These are phyloP conservation scores for Phenacoccus solenopsis DNA, from an alignment of 1,140 invertebrate species.

Conservation along the genomic window DNA sequence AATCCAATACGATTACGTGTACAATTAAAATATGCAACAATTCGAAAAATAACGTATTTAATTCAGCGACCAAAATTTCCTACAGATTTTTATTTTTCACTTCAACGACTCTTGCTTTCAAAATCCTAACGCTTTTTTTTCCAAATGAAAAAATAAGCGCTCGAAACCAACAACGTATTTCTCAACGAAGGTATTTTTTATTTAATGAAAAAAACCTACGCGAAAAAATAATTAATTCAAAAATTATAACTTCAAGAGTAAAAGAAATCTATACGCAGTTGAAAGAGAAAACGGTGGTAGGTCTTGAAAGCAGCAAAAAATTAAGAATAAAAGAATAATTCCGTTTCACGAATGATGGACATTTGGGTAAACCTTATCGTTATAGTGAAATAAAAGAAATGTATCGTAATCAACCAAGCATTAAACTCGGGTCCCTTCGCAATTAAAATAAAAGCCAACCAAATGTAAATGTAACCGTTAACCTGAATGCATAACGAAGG, in stretches of 20 bases:
- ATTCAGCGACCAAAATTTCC: neutral
- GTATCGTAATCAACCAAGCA: neutral
- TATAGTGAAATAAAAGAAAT: neutral
- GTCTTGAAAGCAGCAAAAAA: neutral
- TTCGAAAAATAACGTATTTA: neutral
- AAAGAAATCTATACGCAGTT: neutral
- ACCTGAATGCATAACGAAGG: neutral
- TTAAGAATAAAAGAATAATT: neutral
- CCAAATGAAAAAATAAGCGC: neutral
- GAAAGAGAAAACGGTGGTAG: neutral
- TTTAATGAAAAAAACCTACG: no score
- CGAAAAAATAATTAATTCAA: conserved; percentile 4
- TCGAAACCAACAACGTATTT: no score
- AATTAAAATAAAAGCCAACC: neutral
- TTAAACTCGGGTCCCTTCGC: neutral
- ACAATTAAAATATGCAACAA: no score
- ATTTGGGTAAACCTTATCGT: neutral
- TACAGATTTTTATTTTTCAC: neutral
- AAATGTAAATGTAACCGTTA: conserved; percentile 1
- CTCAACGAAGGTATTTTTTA: no score
- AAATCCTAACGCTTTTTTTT: no score
- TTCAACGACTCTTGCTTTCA: neutral
- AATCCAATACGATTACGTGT: neutral
- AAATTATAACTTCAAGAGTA: conserved; percentile 4
- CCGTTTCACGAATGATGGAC: neutral